Evolutionary conservation across 2,797 vertebrate species (phyloP).

Genomic region (Glossophaga mutica): DNA sequence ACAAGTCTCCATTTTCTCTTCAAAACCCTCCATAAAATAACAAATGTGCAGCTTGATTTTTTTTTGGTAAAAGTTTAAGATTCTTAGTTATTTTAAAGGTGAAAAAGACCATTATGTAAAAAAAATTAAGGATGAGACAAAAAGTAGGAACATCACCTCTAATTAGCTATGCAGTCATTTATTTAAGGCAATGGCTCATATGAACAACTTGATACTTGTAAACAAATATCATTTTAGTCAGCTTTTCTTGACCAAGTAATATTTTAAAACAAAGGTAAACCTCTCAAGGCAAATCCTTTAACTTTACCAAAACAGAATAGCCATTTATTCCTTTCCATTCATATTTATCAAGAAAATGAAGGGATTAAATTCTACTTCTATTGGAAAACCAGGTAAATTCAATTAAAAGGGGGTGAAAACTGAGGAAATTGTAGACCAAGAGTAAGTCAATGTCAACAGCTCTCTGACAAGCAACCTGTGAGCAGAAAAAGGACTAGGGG

Average conservation of each 20-base stretch:
- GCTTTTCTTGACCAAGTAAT: neutral
- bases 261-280: neutral
- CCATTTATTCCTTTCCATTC: neutral
- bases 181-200: neutral
- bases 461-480: neutral
- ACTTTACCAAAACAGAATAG: neutral
- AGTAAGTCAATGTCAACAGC: neutral
- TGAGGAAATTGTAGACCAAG: neutral
- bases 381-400: neutral
- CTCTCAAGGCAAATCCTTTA: neutral
- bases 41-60: neutral
- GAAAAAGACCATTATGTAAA: neutral
- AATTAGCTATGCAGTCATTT: neutral
- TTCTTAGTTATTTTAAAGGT: neutral
- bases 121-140: neutral
- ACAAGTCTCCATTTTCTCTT: neutral
- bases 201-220: neutral
- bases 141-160: neutral
- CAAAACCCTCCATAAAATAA: neutral
- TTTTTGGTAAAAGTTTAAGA: neutral
- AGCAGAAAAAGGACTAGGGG: neutral
- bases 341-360: neutral
- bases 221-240: neutral
- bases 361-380: neutral
- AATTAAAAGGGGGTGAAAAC: neutral